Evolutionary conservation across 2,888 invertebrate genomes (phyloP).

Genomic region (Leptinotarsa peninsularis): DNA sequence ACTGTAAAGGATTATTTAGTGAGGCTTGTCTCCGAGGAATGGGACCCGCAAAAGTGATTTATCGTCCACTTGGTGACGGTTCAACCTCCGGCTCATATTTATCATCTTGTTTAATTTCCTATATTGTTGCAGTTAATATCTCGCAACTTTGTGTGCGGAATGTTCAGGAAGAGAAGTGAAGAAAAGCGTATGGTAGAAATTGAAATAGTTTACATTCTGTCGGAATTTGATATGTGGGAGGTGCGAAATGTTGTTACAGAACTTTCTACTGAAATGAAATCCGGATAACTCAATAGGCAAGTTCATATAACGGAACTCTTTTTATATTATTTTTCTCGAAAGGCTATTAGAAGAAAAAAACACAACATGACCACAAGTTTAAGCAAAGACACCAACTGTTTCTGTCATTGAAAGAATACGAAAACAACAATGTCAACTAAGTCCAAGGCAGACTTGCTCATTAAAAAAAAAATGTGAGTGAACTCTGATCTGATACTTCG

Average conservation of each 20-base stretch:
- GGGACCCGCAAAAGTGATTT: slow-evolving; percentile 40
- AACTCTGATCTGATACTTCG: too few species aligned
- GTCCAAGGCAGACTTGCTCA: too few species aligned
- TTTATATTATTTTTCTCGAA: too few species aligned
- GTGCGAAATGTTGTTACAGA: background rate
- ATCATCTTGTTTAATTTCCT: slow-evolving; percentile 52
- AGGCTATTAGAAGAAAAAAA: too few species aligned
- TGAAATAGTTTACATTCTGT: slow-evolving; percentile 21
- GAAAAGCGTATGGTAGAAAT: slow-evolving; percentile 6
- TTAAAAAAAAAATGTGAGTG: too few species aligned
- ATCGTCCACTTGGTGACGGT: slow-evolving; percentile 43
- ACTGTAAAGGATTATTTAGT: slow-evolving; percentile 48
- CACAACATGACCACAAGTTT: too few species aligned
- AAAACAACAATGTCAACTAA: too few species aligned
- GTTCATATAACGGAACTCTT: background rate
- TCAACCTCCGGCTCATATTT: slow-evolving; percentile 46
- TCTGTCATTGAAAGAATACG: too few species aligned
- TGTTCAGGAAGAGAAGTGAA: background rate
- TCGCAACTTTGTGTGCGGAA: slow-evolving; percentile 8
- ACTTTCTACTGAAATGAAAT: background rate
- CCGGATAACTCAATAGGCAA: background rate
- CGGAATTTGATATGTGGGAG: background rate
- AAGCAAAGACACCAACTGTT: too few species aligned
- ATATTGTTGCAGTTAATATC: slow-evolving; percentile 42
- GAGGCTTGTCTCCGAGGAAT: slow-evolving; percentile 37